A percentile compares a stretch with the other conserved stretches of the same genome.
Conservation (phyloP, 2,797 vertebrate species). For the Protonibea diacanthus region DNA sequence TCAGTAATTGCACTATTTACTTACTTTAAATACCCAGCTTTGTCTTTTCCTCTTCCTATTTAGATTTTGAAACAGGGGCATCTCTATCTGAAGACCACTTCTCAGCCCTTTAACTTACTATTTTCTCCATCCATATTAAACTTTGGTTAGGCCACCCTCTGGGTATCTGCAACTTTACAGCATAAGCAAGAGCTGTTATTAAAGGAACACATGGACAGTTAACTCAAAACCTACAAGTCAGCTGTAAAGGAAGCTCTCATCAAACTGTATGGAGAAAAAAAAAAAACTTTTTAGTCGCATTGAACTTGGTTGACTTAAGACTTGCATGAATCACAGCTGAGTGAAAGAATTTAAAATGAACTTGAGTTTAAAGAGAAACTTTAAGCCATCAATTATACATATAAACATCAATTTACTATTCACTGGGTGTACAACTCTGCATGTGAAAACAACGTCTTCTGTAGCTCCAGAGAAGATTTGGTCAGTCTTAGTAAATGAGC, state of each 20-base stretch:
- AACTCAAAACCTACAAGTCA: no score
- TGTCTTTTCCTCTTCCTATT: neutral
- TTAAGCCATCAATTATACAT: neutral
- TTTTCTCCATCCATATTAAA: neutral
- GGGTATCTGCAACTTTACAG: neutral
- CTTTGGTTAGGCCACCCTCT: neutral
- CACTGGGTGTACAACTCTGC: neutral
- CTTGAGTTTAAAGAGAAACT: neutral
- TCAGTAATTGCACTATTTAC: conserved; percentile 10
- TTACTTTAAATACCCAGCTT: neutral
- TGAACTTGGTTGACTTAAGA: neutral
- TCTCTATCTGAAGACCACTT: neutral
- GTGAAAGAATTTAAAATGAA: neutral
- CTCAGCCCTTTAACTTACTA: neutral
- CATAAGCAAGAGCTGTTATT: neutral
- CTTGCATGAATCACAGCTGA: neutral
- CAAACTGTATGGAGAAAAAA: neutral
- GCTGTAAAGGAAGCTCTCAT: neutral
- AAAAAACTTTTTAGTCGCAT: neutral
- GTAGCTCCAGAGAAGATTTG: neutral
- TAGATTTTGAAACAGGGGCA: neutral
- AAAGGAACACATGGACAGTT: neutral
- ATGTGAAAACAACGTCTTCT: neutral
- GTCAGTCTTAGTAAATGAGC: neutral
- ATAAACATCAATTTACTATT: neutral